Evolutionary conservation across 1,140 invertebrate genomes (phyloP).

Genomic region (Paralvinella palmiformis): DNA sequence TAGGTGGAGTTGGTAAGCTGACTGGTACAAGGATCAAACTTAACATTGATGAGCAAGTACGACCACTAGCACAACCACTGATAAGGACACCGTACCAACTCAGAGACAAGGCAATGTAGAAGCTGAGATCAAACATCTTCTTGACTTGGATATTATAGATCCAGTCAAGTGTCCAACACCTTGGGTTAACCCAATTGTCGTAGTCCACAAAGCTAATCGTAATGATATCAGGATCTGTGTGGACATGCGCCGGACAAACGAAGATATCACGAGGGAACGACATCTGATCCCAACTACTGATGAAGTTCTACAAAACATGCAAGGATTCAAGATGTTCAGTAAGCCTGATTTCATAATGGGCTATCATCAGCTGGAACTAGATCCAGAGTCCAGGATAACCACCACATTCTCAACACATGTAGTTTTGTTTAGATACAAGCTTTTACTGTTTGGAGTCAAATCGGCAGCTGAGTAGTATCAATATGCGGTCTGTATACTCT

Average conservation of each 20-base stretch:
- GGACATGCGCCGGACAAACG: conserved; percentile 7
- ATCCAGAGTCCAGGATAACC: not conserved
- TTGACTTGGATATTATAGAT: conserved; percentile 13
- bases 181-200: conserved; percentile 16
- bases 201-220: conserved; percentile 9
- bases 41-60: too few relatives aligned
- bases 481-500: too few relatives aligned
- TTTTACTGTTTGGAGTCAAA: conserved; percentile 7
- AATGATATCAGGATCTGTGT: conserved; percentile 3
- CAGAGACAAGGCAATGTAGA: too few relatives aligned
- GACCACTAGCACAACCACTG: too few relatives aligned
- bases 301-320: not conserved
- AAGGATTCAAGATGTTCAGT: conserved; percentile 1
- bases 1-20: too few relatives aligned
- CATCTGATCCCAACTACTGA: conserved; percentile 8
- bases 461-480: conserved; percentile 14
- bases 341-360: conserved; percentile 3
- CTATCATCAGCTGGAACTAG: conserved; percentile 7
- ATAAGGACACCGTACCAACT: too few relatives aligned
- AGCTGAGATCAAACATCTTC: too few relatives aligned
- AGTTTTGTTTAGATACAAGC: conserved; percentile 11
- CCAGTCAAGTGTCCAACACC: conserved; percentile 10
- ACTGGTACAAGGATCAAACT: too few relatives aligned
- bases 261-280: conserved; percentile 4
- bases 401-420: conserved; percentile 13